A percentile compares a stretch with the other conserved stretches of the same genome.
These are phyloP conservation scores for Tubiluchus corallicola DNA, from an alignment of 2,888 invertebrate genomes.

Conservation along the genomic window DNA sequence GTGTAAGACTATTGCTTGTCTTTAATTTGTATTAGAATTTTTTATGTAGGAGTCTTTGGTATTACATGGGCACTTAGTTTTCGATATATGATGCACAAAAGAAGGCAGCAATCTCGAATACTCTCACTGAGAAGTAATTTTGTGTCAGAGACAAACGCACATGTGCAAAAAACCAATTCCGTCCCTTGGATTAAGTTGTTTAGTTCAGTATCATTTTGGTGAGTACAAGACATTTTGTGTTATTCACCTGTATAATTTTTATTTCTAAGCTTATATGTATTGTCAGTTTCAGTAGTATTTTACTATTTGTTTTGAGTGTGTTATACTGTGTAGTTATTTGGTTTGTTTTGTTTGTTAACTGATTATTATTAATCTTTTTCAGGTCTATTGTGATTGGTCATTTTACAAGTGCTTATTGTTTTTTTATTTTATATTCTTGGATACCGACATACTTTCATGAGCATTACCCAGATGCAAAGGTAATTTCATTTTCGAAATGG, in stretches of 20 bases:
- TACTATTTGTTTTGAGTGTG: no score
- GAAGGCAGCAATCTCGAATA: slow-evolving; percentile 14
- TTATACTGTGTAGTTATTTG: no score
- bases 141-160: slow-evolving; percentile 11
- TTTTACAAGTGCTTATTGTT: slow-evolving; percentile 50
- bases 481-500: no score
- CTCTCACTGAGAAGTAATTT: slow-evolving; percentile 15
- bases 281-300: no score
- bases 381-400: slow-evolving; percentile 50
- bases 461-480: slow-evolving; percentile 43
- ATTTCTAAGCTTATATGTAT: no score
- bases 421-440: slow-evolving; percentile 50
- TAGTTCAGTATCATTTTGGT: slow-evolving; percentile 42
- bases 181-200: slow-evolving; percentile 44
- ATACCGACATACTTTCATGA: slow-evolving; percentile 53
- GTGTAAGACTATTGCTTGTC: slow-evolving; percentile 8
- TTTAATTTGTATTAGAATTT: slow-evolving; percentile 14
- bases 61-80: slow-evolving; percentile 38
- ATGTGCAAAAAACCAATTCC: no score
- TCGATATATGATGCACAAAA: slow-evolving; percentile 32
- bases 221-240: no score
- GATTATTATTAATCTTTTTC: slow-evolving; percentile 13
- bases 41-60: slow-evolving; percentile 34
- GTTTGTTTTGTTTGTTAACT: no score
- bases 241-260: no score